Evolutionary conservation across 2,113 vertebrate species (phyloP), one percentile per base, ranked within the genome.

Genomic region (Triplophysa dalaica): DNA sequence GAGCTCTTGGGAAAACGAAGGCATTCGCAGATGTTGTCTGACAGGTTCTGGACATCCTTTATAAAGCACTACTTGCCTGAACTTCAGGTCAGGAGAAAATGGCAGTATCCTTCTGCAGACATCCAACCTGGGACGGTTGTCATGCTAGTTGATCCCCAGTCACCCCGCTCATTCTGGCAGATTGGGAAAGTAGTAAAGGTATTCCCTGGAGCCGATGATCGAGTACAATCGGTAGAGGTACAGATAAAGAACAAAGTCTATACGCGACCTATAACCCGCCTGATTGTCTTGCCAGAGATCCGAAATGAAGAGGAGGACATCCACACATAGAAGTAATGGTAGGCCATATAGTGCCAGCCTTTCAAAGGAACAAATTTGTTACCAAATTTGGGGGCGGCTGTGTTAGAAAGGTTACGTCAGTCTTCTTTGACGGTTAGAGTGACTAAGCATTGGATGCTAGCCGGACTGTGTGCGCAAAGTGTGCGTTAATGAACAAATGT

Each of bases 31-130:
- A 10, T 29, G 6, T 6, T 56, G 12, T 5, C 69, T 11, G 22
- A 72, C 52, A 24, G 52, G 29, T 72, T 72, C 50, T 72, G 69
- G 26, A 10, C 48, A 8, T 13, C 45, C 24, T 72, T 72, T 19
- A 52, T 72, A 9, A 72, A 56, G 3, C 14, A 72, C 4, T 72
- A 72, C 17, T 54, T 54, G 8, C 69, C 13, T 10, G 13, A 16
- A 11, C 4, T 72, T 6, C 69, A 72, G 24, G 16, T 24, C 52
- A 52, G 26, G 1, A 16, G 12, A 5, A 72, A 58, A 3, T 58
- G 70, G 50, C 70, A 72, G 16, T 14, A 12, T 5, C 17, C 52
- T 6, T 33, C 17, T 3, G 22, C 26, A 19, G 16, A 29, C 4
- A 72, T 72, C 24, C 19, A 33, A 65, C 29, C 63, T 5, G 63